Evolutionary conservation across 2,797 vertebrate genomes (phyloP).

Genomic region (Lophius americanus): DNA sequence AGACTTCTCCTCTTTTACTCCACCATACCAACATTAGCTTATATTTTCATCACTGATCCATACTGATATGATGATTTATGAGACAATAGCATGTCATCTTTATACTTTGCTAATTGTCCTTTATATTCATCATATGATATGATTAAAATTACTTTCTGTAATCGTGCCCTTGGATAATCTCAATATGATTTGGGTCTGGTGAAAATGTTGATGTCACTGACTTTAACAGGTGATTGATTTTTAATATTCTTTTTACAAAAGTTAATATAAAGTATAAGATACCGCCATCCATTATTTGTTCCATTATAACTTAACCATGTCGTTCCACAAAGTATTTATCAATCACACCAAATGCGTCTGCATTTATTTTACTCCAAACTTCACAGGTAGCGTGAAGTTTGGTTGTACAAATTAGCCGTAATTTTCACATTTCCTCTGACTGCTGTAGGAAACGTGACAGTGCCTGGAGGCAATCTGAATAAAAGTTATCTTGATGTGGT

Average conservation of each 20-base stretch:
- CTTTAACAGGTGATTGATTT: constrained; percentile 50
- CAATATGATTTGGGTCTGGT: background rate
- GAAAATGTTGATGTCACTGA: background rate
- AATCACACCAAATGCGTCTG: too few relatives aligned
- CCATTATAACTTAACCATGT: too few relatives aligned
- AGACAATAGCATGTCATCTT: constrained; percentile 12
- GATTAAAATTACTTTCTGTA: constrained; percentile 28
- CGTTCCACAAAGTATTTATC: too few relatives aligned
- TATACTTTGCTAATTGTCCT: background rate
- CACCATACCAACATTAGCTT: constrained; percentile 31
- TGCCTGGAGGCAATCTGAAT: too few relatives aligned
- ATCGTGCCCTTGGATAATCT: constrained; percentile 8
- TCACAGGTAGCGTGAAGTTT: too few relatives aligned
- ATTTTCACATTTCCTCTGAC: too few relatives aligned
- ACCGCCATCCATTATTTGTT: too few relatives aligned
- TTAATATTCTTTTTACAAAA: constrained; percentile 1
- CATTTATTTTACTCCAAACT: too few relatives aligned
- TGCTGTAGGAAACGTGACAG: too few relatives aligned
- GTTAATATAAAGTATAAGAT: too few relatives aligned
- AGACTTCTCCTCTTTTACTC: constrained; percentile 40
- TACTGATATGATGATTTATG: constrained; percentile 8
- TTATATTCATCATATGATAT: background rate
- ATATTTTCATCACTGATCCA: constrained; percentile 37
- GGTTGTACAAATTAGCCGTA: too few relatives aligned
- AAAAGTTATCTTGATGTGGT: too few relatives aligned